phyloP scores from a whole-genome alignment of 2,888 invertebrate genomes.

The Microchrysa polita region DNA sequence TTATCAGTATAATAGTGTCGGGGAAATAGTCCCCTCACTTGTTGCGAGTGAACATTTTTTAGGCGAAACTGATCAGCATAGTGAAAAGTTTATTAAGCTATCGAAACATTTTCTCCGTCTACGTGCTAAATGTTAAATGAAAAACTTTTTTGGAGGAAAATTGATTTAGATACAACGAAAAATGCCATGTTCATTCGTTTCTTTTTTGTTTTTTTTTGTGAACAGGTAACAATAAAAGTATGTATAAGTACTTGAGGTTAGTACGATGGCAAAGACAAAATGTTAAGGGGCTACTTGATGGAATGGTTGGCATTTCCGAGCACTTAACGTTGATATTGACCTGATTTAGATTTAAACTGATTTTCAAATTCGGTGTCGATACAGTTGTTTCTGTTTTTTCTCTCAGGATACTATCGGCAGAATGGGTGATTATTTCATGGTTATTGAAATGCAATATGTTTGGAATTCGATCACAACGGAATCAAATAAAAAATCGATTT shows the following conservation, averaged over 20 bases:
- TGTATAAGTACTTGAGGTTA: background rate
- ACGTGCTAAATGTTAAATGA: slow-evolving; percentile 2
- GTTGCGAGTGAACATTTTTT: slow-evolving; percentile 33
- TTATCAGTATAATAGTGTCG: no score
- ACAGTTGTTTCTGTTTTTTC: background rate
- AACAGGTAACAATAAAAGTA: slow-evolving; percentile 1
- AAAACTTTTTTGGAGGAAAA: slow-evolving; percentile 4
- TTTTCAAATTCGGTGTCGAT: slow-evolving; percentile 18
- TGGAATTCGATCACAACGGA: no score
- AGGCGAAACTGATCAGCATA: slow-evolving; percentile 22
- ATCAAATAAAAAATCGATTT: no score
- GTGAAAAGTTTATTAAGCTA: background rate
- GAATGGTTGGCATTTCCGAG: background rate
- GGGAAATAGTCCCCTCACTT: slow-evolving; percentile 43
- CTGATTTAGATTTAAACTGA: background rate
- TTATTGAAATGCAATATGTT: no score
- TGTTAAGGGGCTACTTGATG: background rate
- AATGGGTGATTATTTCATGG: background rate
- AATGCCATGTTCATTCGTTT: background rate
- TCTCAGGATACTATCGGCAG: background rate
- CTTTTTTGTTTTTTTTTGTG: background rate
- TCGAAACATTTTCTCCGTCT: slow-evolving; percentile 21
- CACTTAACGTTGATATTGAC: slow-evolving; percentile 18
- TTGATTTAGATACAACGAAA: slow-evolving; percentile 2
- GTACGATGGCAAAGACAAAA: background rate